These are phyloP conservation scores for Lucilia sericata DNA, from an alignment of 1,140 invertebrate species.

Conservation along the genomic window DNA sequence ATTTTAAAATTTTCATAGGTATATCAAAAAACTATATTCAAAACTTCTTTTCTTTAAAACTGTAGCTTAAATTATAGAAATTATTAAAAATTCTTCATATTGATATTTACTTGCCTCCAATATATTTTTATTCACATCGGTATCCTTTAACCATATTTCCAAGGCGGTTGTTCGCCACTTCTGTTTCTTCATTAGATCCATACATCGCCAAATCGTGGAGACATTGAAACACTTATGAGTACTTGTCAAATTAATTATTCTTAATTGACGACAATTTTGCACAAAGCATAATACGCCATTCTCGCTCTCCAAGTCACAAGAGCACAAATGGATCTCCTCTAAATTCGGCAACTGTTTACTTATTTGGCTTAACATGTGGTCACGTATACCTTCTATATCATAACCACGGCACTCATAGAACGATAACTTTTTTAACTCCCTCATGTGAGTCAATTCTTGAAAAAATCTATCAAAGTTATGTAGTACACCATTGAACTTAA, in stretches of 20 bases:
- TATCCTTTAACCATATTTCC: conserved; percentile 57
- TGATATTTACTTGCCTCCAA: conserved; percentile 32
- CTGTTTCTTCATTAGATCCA: conserved; percentile 54
- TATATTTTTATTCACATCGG: conserved; percentile 53
- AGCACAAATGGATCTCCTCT: conserved; percentile 55
- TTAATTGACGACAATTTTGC: conserved; percentile 53
- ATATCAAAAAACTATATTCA: too few relatives aligned
- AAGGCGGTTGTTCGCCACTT: conserved; percentile 55
- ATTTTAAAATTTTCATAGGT: too few relatives aligned
- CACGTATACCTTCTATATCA: conserved; percentile 54
- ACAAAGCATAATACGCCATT: conserved; percentile 55
- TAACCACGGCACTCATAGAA: conserved; percentile 49
- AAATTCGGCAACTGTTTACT: conserved; percentile 51
- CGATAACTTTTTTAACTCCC: conserved; percentile 51
- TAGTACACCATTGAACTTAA: conserved; percentile 55
- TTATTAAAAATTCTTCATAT: not conserved
- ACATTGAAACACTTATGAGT: conserved; percentile 52
- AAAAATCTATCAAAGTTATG: conserved; percentile 60
- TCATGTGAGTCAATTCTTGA: conserved; percentile 54
- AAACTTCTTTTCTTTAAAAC: too few relatives aligned
- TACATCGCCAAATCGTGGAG: conserved; percentile 52
- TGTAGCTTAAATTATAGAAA: too few relatives aligned
- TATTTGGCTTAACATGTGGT: conserved; percentile 53
- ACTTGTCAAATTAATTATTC: conserved; percentile 52
- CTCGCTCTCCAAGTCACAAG: conserved; percentile 58